Base-by-base conservation (phyloP, 2,113 vertebrate genomes). In the Oenanthe melanoleuca region DNA sequence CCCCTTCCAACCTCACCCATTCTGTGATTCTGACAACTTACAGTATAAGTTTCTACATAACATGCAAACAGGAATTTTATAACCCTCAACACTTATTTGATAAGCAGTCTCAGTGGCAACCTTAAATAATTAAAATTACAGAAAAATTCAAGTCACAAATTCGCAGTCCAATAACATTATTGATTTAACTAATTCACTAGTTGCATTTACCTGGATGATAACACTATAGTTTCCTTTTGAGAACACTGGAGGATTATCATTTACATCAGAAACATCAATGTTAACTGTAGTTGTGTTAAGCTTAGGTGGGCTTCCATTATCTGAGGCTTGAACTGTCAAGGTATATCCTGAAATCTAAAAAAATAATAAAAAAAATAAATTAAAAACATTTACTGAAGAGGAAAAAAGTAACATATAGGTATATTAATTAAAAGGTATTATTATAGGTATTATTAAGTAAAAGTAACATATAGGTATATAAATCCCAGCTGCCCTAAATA, bases 201-300 rank as follows among this genome's bases (percentile, higher is more conserved):
- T 29, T 89, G 33, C 66, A 59, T 73, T 70, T 31, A 99, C 99
- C 99, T 99, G 99, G 89, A 99, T 98, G 94, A 99, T 98, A 73
- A 99, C 96, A 44, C 98, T 99, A 96, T 99, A 99, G 97, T 99
- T 99, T 77, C 97, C 98, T 96, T 98, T 98, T 85, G 99, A 99
- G 98, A 99, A 99, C 59, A 98, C 73, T 0, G 99, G 99, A 6
- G 99, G 98, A 64, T 99, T 99, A 97, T 99, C 99, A 17, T 99
- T 99, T 95, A 99, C 98, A 57, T 99, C 99, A 3, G 99, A 99
- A 94, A 99, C 99, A 89, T 99, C 99, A 13, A 99, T 99, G 97
- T 99, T 99, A 95, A 99, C 98, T 6, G 98, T 97, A 57, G 98
- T 97, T 3, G 96, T 99, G 97, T 98, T 99, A 94, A 96, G 96